Evolutionary conservation across 2,888 invertebrate genomes (phyloP).

Genomic region (Ariolimax columbianus): DNA sequence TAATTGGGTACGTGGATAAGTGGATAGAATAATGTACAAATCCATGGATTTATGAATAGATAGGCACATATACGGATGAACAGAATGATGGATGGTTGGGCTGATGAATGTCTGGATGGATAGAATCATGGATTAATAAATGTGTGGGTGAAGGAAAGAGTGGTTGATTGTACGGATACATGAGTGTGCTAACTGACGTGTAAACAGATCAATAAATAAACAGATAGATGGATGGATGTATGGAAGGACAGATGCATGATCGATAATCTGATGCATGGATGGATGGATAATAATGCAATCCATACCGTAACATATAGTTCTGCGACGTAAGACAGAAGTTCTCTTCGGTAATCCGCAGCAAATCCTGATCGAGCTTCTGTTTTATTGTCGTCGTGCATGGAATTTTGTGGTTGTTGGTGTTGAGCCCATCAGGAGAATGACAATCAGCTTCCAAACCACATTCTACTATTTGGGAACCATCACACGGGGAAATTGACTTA

Average conservation of each 20-base stretch:
- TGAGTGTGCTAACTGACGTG: not conserved
- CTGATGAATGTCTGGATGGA: not conserved
- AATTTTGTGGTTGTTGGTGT: constrained; percentile 22
- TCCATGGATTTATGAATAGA: not conserved
- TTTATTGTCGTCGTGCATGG: constrained; percentile 1
- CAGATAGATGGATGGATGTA: not conserved
- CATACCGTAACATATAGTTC: constrained; percentile 13
- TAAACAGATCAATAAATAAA: not conserved
- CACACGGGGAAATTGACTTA: not conserved
- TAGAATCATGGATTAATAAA: not conserved
- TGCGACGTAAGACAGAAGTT: constrained; percentile 25
- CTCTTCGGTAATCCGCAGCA: constrained; percentile 6
- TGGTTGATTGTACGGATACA: not conserved
- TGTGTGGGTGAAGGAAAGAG: too few relatives aligned
- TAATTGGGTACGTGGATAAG: not conserved
- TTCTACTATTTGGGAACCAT: not conserved
- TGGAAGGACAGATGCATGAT: not conserved
- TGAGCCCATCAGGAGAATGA: not conserved
- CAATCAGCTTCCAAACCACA: not conserved
- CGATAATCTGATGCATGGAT: not conserved
- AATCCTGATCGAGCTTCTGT: not conserved
- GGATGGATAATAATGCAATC: not conserved
- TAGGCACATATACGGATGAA: not conserved
- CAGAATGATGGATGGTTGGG: not conserved
- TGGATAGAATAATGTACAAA: not conserved